phyloP scores from a whole-genome alignment of 2,113 vertebrate genomes.

The Canis aureus region DNA sequence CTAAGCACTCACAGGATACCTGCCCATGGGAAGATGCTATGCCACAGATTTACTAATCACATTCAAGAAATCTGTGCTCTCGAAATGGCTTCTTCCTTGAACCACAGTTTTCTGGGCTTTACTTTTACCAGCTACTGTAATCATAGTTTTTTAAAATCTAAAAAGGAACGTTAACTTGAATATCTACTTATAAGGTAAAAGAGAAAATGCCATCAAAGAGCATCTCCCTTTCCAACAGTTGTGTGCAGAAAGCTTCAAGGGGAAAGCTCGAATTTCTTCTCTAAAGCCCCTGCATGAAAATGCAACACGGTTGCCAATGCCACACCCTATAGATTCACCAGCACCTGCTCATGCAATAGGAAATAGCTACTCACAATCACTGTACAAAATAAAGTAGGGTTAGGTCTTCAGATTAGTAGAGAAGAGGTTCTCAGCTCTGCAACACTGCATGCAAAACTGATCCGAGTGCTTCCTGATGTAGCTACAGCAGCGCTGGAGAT shows the following conservation, averaged over 20 bases:
- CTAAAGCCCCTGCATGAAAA: not conserved
- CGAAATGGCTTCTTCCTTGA: not conserved
- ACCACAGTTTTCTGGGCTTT: not conserved
- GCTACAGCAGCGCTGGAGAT: not conserved
- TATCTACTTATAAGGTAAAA: not conserved
- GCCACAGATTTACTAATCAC: not conserved
- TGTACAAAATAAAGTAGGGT: not conserved
- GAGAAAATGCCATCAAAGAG: not conserved
- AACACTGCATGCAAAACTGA: not conserved
- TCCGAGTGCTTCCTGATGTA: not conserved
- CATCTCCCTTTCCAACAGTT: not conserved
- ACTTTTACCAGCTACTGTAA: not conserved
- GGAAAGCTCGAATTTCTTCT: not conserved
- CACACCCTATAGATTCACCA: not conserved
- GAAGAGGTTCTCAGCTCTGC: not conserved
- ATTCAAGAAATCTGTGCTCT: not conserved
- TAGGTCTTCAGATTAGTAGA: not conserved
- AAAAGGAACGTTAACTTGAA: not conserved
- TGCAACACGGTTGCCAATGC: accelerated
- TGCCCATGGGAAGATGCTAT: accelerated
- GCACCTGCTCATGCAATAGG: not conserved
- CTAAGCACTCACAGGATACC: accelerated
- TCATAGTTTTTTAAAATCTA: not conserved
- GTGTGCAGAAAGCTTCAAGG: not conserved
- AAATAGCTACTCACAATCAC: not conserved